Evolutionary conservation across 2,113 vertebrate genomes (phyloP), one percentile per base, ranked within the genome.

Genomic region (Aegotheles bennettii): DNA sequence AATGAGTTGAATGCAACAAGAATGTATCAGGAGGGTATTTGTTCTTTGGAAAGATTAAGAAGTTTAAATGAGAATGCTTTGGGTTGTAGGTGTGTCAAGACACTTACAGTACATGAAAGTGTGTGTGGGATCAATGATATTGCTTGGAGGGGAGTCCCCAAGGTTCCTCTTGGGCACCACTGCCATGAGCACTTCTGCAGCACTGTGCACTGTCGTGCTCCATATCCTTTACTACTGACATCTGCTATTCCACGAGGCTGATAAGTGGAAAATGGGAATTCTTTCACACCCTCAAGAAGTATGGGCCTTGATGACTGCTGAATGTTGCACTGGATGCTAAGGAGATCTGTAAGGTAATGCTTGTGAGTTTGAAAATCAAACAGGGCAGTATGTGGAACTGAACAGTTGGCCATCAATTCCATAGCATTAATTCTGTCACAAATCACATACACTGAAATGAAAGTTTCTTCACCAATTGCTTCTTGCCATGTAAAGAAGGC

Each of bases 11-110:
- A 94, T 33, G 45, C 69, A 36, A 18, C 16, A 63, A 16, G 73
- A 94, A 85, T 59, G 18, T 70, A 64, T 93, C 38, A 25, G 84
- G 73, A 91, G 23, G 43, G 15, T 84, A 40, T 90, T 88, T 84
- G 61, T 84, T 89, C 82, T 79, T 89, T 84, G 76, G 88, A 67
- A 93, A 79, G 53, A 70, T 93, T 60, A 95, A 70, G 71, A 76
- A 80, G 74, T 78, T 87, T 29, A 94, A 90, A 91, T 84, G 57
- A 87, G 76, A 63, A 61, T 56, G 53, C 11, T 84, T 69, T 64
- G 38, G 4, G 35, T n/a, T 42, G 42, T 88, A 25, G 29, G 17
- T 38, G 50, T 70, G 68, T 61, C 8, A 31, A 75, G 75, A 73
- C 10, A 16, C 53, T 43, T 61, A 57, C 51, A 50, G 77, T 33